These are phyloP conservation scores for Apotomis capreana DNA, from an alignment of 2,888 invertebrate species.

Conservation along the genomic window DNA sequence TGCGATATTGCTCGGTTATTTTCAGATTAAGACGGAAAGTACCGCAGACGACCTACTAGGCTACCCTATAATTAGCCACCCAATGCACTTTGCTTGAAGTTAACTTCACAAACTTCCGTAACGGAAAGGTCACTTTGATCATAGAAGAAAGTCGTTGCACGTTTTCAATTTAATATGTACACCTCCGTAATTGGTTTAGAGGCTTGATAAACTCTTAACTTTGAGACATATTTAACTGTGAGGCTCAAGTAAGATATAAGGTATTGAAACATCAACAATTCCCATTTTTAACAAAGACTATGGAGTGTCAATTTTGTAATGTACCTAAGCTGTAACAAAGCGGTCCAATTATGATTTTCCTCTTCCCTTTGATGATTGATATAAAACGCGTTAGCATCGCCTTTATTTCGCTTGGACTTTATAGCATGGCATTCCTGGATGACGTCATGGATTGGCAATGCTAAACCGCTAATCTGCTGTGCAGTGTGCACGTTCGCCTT, in stretches of 20 bases:
- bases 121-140: background rate
- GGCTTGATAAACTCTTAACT: too few relatives aligned
- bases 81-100: constrained; percentile 21
- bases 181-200: too few relatives aligned
- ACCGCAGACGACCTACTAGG: constrained; percentile 59
- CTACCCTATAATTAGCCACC: constrained; percentile 31
- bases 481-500: constrained; percentile 33
- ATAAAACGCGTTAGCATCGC: too few relatives aligned
- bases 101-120: constrained; percentile 18
- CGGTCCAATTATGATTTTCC: too few relatives aligned
- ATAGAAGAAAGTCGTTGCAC: background rate
- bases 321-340: too few relatives aligned
- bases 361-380: too few relatives aligned
- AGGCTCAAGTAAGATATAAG: too few relatives aligned
- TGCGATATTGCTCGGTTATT: constrained; percentile 49
- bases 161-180: background rate
- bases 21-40: constrained; percentile 63
- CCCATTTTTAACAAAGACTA: too few relatives aligned
- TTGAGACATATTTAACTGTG: too few relatives aligned
- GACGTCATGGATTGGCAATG: constrained; percentile 33
- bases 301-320: too few relatives aligned
- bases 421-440: constrained; percentile 22
- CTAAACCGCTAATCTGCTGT: constrained; percentile 11
- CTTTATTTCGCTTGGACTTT: background rate
- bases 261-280: too few relatives aligned